phyloP scores from a whole-genome alignment of 2,888 invertebrate genomes.

The Lycaena phlaeas region DNA sequence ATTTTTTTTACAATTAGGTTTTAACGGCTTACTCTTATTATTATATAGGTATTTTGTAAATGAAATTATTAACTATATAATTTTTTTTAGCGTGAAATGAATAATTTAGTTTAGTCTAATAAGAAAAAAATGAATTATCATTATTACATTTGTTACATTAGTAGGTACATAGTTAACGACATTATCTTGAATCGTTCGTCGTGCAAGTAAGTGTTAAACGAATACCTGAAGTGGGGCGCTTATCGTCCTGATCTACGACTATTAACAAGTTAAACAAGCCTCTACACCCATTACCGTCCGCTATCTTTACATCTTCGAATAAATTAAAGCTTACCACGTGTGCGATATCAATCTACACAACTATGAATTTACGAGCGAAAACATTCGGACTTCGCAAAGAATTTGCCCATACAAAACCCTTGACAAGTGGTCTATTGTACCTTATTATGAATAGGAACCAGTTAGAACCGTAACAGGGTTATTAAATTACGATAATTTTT shows the following conservation, averaged over 20 bases:
- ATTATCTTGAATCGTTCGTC: slow-evolving; percentile 2
- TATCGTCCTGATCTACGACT: slow-evolving; percentile 54
- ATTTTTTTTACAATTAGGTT: no score
- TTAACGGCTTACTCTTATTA: no score
- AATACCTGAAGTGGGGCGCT: slow-evolving; percentile 31
- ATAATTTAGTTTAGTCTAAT: no score
- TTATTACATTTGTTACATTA: no score
- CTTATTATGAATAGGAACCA: no score
- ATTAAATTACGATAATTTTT: slow-evolving; percentile 65
- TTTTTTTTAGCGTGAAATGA: no score
- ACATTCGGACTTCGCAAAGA: slow-evolving; percentile 28
- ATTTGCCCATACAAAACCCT: background rate
- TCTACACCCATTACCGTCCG: slow-evolving; percentile 32
- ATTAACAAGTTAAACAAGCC: slow-evolving; percentile 66
- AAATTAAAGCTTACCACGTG: slow-evolving; percentile 42
- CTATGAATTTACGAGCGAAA: slow-evolving; percentile 34
- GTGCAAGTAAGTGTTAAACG: slow-evolving; percentile 8
- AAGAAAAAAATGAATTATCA: no score
- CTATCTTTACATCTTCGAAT: slow-evolving; percentile 30
- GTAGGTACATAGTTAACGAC: background rate
- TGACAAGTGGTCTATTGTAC: slow-evolving; percentile 67
- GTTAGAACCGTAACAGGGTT: slow-evolving; percentile 39
- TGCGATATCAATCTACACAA: slow-evolving; percentile 41
- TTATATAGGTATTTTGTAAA: no score
- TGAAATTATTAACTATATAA: no score